Base-by-base conservation (phyloP, 2,113 vertebrate genomes). In the Clarias batrachus region DNA sequence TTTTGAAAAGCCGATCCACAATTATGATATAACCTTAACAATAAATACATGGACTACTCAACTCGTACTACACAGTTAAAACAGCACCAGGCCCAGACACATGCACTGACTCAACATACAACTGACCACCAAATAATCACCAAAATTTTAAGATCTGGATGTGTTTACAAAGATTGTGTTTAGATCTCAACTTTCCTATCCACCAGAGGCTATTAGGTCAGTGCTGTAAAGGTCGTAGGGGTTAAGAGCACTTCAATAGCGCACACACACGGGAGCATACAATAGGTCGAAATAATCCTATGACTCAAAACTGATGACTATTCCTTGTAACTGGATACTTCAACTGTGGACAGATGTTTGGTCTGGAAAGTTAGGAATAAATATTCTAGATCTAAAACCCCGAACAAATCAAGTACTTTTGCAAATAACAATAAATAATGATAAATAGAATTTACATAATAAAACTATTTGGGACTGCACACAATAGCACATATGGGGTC, bases 181-280 rank as follows among this genome's bases (percentile, higher is more conserved):
- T 33, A 62, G 4, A 60, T 82, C 12, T 81, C 10, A 68, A 41
- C 37, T 74, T 52, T 73, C 54, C 27, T 37, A 33, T 71, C n/a
- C 30, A 65, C 37, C n/a, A 21, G 57, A 83, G 60, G 54, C 17
- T 83, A 17, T 37, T 11, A 56, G 54, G 30, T 81, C 57, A 74
- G 25, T 54, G 30, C 33, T 77, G 16, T 19, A 10, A 82, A 8
- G 12, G 0, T 2, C 13, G 23, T 59, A 33, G 21, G 2, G n/a
- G 27, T 54, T 83, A 85, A 87, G 73, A 85, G 88, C 88, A 89
- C 79, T 89, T 87, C 41, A 76, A 25, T 17, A 63, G 66, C 74
- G 66, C 66, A 87, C 79, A 79, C 79, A 79, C 23, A 79, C 12
- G n/a, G n/a, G 71, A 71, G 54, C 21, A 59, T 59, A 77, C 27